These are phyloP conservation scores for Percopsis omiscomaycus DNA, from an alignment of 2,797 vertebrate species.

Conservation along the genomic window DNA sequence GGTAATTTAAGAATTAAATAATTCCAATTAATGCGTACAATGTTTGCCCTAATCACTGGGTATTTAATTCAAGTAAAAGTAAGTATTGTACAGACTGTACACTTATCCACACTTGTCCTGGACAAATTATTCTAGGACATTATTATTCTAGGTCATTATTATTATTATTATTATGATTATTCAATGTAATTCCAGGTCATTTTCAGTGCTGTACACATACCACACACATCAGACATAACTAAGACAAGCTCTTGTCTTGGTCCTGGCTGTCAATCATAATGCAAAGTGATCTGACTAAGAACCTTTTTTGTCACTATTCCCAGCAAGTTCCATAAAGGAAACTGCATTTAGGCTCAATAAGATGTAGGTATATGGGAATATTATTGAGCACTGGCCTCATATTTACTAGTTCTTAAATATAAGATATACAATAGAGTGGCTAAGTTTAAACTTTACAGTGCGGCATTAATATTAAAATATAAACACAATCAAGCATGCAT, in stretches of 20 bases:
- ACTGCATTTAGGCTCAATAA: conserved; percentile 15
- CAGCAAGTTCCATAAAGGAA: conserved; percentile 15
- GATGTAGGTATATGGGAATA: not conserved
- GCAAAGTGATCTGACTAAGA: not conserved
- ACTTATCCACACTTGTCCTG: too few relatives aligned
- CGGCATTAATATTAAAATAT: conserved; percentile 38
- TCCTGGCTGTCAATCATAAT: not conserved
- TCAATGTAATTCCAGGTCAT: not conserved
- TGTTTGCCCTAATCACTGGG: too few relatives aligned
- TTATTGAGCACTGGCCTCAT: conserved; percentile 32
- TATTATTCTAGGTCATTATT: not conserved
- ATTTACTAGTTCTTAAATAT: conserved; percentile 24
- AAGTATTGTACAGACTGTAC: too few relatives aligned
- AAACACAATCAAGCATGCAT: conserved; percentile 43
- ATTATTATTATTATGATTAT: not conserved
- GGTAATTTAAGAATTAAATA: too few relatives aligned
- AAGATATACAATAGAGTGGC: conserved; percentile 2
- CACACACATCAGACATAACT: not conserved
- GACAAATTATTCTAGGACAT: too few relatives aligned
- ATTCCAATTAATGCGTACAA: too few relatives aligned
- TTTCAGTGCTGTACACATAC: not conserved
- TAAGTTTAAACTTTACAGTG: conserved; percentile 26
- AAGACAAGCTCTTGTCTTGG: not conserved
- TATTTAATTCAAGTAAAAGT: too few relatives aligned
- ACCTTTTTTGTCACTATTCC: conserved; percentile 2